Base-by-base conservation (phyloP, 2,888 invertebrate genomes). In the Gisinianus flammeolus region DNA sequence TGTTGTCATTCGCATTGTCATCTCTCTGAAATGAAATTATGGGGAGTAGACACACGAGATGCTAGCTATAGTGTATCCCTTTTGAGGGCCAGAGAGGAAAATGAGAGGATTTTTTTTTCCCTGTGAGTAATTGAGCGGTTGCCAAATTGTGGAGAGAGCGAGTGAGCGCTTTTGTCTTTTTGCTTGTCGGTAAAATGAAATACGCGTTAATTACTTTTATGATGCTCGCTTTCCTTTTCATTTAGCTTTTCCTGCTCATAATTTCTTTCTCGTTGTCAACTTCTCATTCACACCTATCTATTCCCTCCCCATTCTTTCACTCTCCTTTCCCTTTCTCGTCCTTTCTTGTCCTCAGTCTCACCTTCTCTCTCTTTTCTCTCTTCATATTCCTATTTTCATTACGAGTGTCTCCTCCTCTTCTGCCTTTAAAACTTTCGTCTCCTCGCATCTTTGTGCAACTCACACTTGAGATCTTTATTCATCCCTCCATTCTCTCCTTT, bases 121-220 rank as follows among this genome's bases (percentile, higher is more conserved):
- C 52, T 44, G 52, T 16, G 52, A 12, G 31, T 33, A 35, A 56
- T n/a, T 33, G 44, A 44, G 52, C 10, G 76, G 22, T 52, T 54
- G 44, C 28, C 26, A n/a, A n/a, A n/a, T n/a, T n/a, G n/a, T n/a
- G n/a, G 44, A 35, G 35, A 35, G 54, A 58, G 19, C 16, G 70
- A 31, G 30, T 22, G 54, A 30, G 69, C 31, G 35, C 30, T 30
- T 28, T 70, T 77, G 70, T 70, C 62, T 70, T 33, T 56, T 35
- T 35, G 52, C 69, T 31, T 77, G 70, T 77, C 52, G 31, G 58
- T 31, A 22, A 35, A 44, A 67, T 67, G 67, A 33, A 78, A 74
- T 56, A 69, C 56, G 56, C 78, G 71, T 79, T 79, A 79, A 79
- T 79, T 79, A 76, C 79, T 75, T 79, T 79, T 71, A 76, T 71